These are phyloP conservation scores for Bombus polaris DNA, from an alignment of 1,140 invertebrate species.

Conservation along the genomic window DNA sequence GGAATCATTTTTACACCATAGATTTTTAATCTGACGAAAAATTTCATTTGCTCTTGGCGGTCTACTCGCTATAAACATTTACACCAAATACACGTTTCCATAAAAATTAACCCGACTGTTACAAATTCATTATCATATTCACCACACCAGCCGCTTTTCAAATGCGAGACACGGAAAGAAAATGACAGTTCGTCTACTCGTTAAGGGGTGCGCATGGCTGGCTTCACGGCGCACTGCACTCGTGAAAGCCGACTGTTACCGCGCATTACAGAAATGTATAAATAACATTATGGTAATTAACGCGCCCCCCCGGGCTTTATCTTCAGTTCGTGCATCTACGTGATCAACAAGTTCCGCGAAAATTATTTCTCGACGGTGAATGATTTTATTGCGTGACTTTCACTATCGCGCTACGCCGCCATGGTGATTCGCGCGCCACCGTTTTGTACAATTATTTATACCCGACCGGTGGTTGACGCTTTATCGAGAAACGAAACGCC, in stretches of 20 bases:
- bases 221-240: background rate
- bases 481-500: background rate
- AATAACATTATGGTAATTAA: slow-evolving; percentile 46
- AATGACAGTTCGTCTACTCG: too few species aligned
- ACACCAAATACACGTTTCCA: too few species aligned
- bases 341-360: slow-evolving; percentile 48
- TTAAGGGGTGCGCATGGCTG: too few species aligned
- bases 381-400: slow-evolving; percentile 52
- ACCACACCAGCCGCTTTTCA: too few species aligned
- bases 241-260: background rate
- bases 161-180: too few species aligned
- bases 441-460: slow-evolving; percentile 48
- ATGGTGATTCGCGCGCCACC: slow-evolving; percentile 17
- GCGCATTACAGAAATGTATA: slow-evolving; percentile 25
- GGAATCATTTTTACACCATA: too few species aligned
- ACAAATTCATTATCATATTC: too few species aligned
- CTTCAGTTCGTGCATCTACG: slow-evolving; percentile 33
- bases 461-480: background rate
- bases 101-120: too few species aligned
- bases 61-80: too few species aligned
- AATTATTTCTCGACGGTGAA: slow-evolving; percentile 44
- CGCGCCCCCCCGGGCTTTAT: background rate
- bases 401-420: slow-evolving; percentile 24
- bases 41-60: too few species aligned
- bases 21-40: too few species aligned